phyloP scores from a whole-genome alignment of 2,113 vertebrate species.

The Vidua chalybeata region DNA sequence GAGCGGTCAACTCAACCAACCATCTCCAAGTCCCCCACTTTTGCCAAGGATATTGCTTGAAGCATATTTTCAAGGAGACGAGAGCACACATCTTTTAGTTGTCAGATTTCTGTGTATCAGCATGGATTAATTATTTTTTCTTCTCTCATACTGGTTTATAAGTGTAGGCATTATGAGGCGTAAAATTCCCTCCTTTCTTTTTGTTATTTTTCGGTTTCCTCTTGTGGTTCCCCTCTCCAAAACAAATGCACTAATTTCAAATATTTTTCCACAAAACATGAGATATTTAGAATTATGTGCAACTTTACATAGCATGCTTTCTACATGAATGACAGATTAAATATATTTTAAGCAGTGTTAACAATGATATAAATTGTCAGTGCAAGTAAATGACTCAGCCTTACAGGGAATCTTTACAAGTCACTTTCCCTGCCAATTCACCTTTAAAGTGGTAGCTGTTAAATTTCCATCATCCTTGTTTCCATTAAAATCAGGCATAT shows the following conservation, averaged over 20 bases:
- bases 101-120: constrained; percentile 67
- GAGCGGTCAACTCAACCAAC: constrained; percentile 73
- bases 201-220: background rate
- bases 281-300: background rate
- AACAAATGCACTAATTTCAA: background rate
- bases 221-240: background rate
- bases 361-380: background rate
- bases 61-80: constrained; percentile 75
- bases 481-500: background rate
- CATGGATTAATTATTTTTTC: constrained; percentile 8
- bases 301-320: background rate
- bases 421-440: background rate
- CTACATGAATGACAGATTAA: background rate
- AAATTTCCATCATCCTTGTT: background rate
- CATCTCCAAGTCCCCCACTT: constrained; percentile 74
- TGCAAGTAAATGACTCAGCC: background rate
- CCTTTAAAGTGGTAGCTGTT: background rate
- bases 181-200: background rate
- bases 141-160: background rate
- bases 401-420: background rate
- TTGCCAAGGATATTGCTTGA: constrained; percentile 74
- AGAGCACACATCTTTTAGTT: constrained; percentile 71
- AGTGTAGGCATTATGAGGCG: background rate
- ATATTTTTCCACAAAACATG: background rate
- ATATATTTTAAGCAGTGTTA: background rate